phyloP scores from a whole-genome alignment of 2,797 vertebrate species.

The Sparus aurata region DNA sequence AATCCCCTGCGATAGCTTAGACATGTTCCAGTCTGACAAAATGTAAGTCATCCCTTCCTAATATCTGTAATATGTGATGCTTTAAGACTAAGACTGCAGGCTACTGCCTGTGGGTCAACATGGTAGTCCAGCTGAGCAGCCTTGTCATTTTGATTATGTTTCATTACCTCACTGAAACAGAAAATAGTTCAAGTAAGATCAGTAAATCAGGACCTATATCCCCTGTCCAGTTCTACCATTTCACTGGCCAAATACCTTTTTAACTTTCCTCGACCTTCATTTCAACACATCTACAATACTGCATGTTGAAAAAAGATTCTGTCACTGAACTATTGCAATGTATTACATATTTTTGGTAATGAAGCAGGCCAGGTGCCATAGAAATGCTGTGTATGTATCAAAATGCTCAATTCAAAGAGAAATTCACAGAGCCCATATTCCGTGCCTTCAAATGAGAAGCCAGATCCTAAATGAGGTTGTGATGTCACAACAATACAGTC shows the following conservation, averaged over 20 bases:
- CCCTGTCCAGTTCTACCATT: not conserved
- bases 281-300: not conserved
- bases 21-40: constrained; percentile 2
- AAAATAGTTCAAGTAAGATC: constrained; percentile 25
- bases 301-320: not conserved
- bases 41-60: constrained; percentile 8
- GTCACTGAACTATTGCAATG: not conserved
- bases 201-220: not conserved
- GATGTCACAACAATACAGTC: too few species aligned
- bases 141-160: constrained; percentile 16
- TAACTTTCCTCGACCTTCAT: not conserved
- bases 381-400: too few species aligned
- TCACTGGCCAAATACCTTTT: not conserved
- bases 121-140: not conserved
- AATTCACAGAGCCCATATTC: too few species aligned
- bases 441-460: too few species aligned
- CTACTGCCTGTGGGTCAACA: not conserved
- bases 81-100: not conserved
- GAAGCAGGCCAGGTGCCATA: too few species aligned
- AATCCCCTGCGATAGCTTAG: not conserved
- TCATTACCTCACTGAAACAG: constrained; percentile 8
- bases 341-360: too few species aligned
- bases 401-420: too few species aligned
- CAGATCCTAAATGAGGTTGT: too few species aligned
- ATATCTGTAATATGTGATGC: constrained; percentile 14